phyloP scores from a whole-genome alignment of 30 jellyfish, hydroid and myxozoan species.

The Cassiopea andromeda region DNA sequence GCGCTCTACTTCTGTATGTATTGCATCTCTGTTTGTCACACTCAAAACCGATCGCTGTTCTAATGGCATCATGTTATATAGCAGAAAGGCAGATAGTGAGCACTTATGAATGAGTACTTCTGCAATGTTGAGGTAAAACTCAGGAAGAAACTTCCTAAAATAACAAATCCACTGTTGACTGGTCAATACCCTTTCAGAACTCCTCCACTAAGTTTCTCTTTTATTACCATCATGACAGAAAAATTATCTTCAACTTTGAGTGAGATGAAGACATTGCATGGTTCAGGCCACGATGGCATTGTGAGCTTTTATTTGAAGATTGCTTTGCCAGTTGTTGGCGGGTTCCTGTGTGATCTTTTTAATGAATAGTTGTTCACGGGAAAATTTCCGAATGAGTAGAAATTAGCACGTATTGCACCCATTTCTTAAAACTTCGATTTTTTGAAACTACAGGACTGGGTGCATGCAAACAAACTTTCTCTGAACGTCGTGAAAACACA shows the following conservation, averaged over 20 bases:
- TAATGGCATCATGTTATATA: no score
- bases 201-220: conserved; percentile 6
- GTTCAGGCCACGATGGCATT: conserved; percentile 24
- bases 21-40: no score
- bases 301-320: no score
- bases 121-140: conserved; percentile 4
- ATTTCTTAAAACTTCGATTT: conserved; percentile 19
- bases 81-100: no score
- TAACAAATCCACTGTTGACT: not conserved
- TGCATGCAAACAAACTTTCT: no score
- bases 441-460: not conserved
- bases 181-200: conserved; percentile 24
- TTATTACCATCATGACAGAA: conserved; percentile 17
- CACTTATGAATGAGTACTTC: no score
- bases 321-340: no score
- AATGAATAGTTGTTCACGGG: conserved; percentile 29
- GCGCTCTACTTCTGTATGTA: no score
- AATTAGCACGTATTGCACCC: conserved; percentile 50
- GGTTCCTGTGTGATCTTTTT: conserved; percentile 28
- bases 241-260: no score
- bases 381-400: conserved; percentile 27
- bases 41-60: no score
- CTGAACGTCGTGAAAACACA: no score
- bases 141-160: not conserved
- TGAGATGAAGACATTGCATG: conserved; percentile 29